Percentiles rank a stretch among this genome's conserved stretches.
Evolutionary conservation across 2,888 invertebrate species (phyloP).

Genomic region (Halictus quadricinctus): DNA sequence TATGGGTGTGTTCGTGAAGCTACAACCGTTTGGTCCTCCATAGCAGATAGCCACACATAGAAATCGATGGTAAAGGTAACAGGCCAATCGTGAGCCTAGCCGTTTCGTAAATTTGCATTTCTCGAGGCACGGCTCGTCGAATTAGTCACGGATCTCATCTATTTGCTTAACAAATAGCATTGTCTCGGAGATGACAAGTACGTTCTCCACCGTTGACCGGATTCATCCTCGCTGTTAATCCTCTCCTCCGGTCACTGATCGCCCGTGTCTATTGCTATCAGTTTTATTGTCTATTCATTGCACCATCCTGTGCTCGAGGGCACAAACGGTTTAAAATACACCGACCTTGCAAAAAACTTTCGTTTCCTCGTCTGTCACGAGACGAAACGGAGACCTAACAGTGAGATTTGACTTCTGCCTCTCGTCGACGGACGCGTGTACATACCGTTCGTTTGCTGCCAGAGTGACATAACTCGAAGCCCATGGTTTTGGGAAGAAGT

Average conservation of each 20-base stretch:
- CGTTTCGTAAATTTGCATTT: constrained; percentile 7
- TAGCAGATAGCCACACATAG: background rate
- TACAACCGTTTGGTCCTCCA: background rate
- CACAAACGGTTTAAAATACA: background rate
- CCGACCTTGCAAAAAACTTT: constrained; percentile 5
- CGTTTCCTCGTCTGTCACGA: background rate
- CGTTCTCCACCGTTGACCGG: background rate
- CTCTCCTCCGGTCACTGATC: background rate
- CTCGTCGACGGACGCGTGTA: background rate
- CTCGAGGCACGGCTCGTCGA: background rate
- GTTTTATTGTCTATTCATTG: background rate
- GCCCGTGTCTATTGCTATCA: background rate
- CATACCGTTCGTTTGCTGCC: background rate
- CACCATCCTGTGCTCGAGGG: background rate
- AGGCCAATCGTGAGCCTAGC: background rate
- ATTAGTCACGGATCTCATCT: constrained; percentile 5
- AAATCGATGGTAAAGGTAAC: background rate
- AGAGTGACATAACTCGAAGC: background rate
- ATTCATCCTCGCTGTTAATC: background rate
- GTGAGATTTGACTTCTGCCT: constrained; percentile 4
- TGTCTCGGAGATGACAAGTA: background rate
- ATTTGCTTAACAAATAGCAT: constrained; percentile 37
- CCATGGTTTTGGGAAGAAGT: background rate
- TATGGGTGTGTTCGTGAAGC: background rate
- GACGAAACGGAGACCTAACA: background rate